Evolutionary conservation across 2,113 vertebrate species (phyloP).

Genomic region (Channa argus): DNA sequence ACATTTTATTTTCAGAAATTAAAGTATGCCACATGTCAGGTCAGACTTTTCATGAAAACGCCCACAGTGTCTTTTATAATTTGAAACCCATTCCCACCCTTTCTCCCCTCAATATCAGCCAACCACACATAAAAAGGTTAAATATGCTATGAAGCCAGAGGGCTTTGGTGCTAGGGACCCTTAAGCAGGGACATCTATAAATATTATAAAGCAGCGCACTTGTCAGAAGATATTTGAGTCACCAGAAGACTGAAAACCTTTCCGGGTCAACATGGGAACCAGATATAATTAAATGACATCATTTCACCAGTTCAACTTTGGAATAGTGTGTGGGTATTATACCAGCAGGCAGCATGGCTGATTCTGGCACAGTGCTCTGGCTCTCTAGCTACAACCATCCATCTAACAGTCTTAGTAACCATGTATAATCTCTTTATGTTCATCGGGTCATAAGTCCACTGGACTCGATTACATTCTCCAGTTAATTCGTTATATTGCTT

Average conservation of each 20-base stretch:
- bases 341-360: constrained; percentile 18
- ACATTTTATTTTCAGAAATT: constrained; percentile 28
- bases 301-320: constrained; percentile 10
- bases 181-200: constrained; percentile 80
- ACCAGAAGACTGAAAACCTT: constrained; percentile 52
- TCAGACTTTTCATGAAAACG: constrained; percentile 53
- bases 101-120: constrained; percentile 39
- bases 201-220: constrained; percentile 78
- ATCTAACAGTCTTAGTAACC: constrained; percentile 35
- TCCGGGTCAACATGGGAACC: constrained; percentile 58
- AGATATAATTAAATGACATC: constrained; percentile 48
- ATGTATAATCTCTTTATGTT: constrained; percentile 64
- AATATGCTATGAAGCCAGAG: constrained; percentile 51
- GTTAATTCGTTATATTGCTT: constrained; percentile 47
- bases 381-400: constrained; percentile 32
- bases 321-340: constrained; percentile 6
- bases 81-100: constrained; percentile 32
- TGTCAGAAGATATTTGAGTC: constrained; percentile 75
- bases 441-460: constrained; percentile 46
- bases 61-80: constrained; percentile 43
- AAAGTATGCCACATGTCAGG: constrained; percentile 54
- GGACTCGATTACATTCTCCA: constrained; percentile 46
- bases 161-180: constrained; percentile 60
- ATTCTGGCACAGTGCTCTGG: constrained; percentile 4
- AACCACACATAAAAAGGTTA: constrained; percentile 55